These are phyloP conservation scores for Myopa tessellatipennis DNA, from an alignment of 2,888 invertebrate genomes.

Conservation along the genomic window DNA sequence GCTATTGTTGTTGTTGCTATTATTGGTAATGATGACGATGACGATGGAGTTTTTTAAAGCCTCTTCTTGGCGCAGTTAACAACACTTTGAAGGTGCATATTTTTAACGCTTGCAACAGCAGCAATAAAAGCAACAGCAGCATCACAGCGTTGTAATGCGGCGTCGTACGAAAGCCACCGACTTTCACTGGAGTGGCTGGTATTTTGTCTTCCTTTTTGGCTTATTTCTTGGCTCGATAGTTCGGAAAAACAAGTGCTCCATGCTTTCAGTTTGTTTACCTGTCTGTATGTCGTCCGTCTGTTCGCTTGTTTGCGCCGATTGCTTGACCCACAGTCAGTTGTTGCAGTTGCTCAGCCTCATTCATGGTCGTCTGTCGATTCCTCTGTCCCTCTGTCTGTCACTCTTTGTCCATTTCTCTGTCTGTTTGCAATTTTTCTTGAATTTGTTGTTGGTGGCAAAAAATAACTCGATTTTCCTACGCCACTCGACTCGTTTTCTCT, in stretches of 20 bases:
- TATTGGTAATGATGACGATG: not conserved
- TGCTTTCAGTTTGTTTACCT: not conserved
- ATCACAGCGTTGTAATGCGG: no score
- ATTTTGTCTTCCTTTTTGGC: not conserved
- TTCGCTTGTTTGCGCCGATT: not conserved
- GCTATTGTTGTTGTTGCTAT: not conserved
- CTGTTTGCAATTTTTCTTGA: no score
- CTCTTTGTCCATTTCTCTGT: no score
- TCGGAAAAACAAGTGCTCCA: conserved; percentile 27
- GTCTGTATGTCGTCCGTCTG: not conserved
- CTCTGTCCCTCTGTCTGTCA: no score
- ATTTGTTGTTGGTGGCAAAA: no score
- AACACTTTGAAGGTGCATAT: conserved; percentile 1
- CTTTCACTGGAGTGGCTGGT: conserved; percentile 47
- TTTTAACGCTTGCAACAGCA: not conserved
- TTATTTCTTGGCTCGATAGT: not conserved
- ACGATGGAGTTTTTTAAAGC: no score
- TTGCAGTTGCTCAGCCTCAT: not conserved
- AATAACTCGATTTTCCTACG: no score
- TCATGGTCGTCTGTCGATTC: no score
- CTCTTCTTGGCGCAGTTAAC: no score
- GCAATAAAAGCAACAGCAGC: conserved; percentile 6
- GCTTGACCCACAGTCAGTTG: not conserved
- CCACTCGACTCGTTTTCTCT: no score
- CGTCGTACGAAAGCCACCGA: conserved; percentile 21